Evolutionary conservation across 2,888 invertebrate genomes (phyloP).

Genomic region (Hydrotaea cyrtoneurina): DNA sequence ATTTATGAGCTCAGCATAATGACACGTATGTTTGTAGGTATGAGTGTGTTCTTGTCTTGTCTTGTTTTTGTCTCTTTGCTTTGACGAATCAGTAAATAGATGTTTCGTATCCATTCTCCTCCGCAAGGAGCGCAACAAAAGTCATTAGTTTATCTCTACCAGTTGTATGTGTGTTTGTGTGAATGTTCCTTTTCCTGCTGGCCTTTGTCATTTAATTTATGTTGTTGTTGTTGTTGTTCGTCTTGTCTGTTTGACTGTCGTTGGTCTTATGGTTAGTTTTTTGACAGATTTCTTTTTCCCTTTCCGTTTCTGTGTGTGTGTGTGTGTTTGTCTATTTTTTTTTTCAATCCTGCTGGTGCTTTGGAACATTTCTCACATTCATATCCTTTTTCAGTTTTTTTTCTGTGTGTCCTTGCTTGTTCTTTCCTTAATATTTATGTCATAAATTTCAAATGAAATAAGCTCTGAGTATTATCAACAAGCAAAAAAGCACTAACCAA

Average conservation of each 20-base stretch:
- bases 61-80: not conserved
- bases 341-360: not conserved
- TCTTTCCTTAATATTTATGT: conserved; percentile 20
- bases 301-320: not conserved
- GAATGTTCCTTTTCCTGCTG: not conserved
- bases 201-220: no score
- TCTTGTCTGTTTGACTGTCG: not conserved
- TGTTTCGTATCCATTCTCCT: not conserved
- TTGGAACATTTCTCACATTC: not conserved
- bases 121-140: not conserved
- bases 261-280: not conserved
- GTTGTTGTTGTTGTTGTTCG: not conserved
- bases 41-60: not conserved
- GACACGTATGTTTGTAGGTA: not conserved
- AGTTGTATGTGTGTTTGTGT: not conserved
- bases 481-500: no score
- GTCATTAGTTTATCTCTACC: conserved; percentile 15
- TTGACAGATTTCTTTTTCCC: not conserved
- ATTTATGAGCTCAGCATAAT: conserved; percentile 38
- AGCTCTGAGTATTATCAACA: conserved; percentile 23
- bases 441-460: conserved; percentile 57
- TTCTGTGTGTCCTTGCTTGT: not conserved
- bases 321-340: no score
- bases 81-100: conserved; percentile 12
- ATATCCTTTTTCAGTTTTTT: conserved; percentile 8